Base-by-base conservation (phyloP, 2,888 invertebrate genomes). In the Pasiphila rectangulata region DNA sequence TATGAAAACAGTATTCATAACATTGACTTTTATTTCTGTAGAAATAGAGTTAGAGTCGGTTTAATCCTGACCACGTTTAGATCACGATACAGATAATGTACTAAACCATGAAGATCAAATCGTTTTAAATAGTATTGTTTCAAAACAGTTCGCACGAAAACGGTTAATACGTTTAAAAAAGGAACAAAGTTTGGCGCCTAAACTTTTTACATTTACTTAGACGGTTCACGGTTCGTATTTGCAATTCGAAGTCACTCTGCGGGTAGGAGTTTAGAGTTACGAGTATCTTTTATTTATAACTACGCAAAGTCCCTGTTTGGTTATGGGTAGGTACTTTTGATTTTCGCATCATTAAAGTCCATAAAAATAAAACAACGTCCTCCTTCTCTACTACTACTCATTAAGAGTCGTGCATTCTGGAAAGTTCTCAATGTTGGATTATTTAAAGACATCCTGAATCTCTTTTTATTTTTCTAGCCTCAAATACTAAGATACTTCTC, bases 201-300 rank as follows among this genome's bases (percentile, higher is more conserved):
- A 67, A 65, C 54, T 67, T 63, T 60, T 61, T 64, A 61, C 72
- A 72, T 68, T 76, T 72, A 67, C 69, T 73, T 64, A 69, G 71
- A 70, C 70, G 21, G 42, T 48, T 48, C 38, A 70, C 49, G 45
- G 70, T 68, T 64, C 65, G 63, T 80, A 86, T 87, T 87, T 87
- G 86, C 84, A 84, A 86, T 85, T 86, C 86, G 74, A 77, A 79
- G 79, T 79, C 73, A 72, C 80, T 78, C 72, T 63, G 72, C 77
- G 79, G 79, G 81, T 76, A 77, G 69, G 78, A 79, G 76, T 83
- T 79, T 69, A 71, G 72, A 82, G 78, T 72, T 79, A n/a, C n/a
- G n/a, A n/a, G n/a, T n/a, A 87, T 88, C 83, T 87, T 87, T 88
- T 87, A 87, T 87, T 87, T 87, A 88, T 87, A 86, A 80, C 81